phyloP scores from a whole-genome alignment of 2,113 vertebrate species.

The Hucho hucho region DNA sequence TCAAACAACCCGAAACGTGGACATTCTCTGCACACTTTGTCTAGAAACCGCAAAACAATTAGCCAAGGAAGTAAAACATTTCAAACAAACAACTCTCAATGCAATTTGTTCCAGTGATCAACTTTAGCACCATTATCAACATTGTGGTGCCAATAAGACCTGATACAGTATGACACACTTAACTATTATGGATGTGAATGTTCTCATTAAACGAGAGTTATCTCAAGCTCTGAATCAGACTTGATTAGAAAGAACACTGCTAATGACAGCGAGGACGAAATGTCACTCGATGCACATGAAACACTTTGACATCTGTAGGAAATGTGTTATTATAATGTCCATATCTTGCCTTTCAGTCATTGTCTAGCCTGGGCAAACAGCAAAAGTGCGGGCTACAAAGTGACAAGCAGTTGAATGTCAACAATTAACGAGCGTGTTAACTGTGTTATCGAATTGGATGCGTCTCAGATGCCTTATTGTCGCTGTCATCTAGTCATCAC shows the following conservation, averaged over 20 bases:
- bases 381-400: conserved; percentile 26
- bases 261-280: conserved; percentile 61
- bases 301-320: conserved; percentile 65
- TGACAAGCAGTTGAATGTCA: conserved; percentile 39
- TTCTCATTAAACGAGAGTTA: conserved; percentile 63
- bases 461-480: conserved; percentile 44
- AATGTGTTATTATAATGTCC: conserved; percentile 47
- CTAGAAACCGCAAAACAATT: background rate
- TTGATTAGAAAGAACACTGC: conserved; percentile 59
- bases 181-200: conserved; percentile 51
- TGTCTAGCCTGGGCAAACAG: conserved; percentile 1
- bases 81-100: background rate
- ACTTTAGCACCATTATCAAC: too few species aligned
- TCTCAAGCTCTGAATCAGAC: conserved; percentile 46
- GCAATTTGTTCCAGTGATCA: background rate
- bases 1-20: too few species aligned
- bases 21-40: too few species aligned
- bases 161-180: conserved; percentile 45
- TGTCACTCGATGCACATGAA: conserved; percentile 67
- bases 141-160: too few species aligned
- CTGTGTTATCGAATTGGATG: conserved; percentile 43
- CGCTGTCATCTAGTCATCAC: conserved; percentile 18
- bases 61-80: too few species aligned
- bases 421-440: conserved; percentile 53
- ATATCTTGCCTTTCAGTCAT: conserved; percentile 42